Percentiles rank a stretch among this genome's conserved stretches.
Evolutionary conservation across 2,113 vertebrate genomes (phyloP).

Genomic region (Cottus gobio): DNA sequence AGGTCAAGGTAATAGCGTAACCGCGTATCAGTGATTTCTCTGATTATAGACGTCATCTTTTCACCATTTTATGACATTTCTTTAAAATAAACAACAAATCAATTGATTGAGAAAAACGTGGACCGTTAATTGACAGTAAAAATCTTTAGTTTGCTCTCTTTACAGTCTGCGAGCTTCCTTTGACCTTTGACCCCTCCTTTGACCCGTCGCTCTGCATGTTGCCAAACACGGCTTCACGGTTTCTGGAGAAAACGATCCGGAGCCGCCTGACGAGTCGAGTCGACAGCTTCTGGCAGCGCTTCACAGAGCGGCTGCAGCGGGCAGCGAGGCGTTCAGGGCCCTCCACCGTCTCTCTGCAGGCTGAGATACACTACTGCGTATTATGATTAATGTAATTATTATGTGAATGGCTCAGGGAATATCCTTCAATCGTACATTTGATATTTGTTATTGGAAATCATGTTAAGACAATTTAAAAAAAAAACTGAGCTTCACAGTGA

Average conservation of each 20-base stretch:
- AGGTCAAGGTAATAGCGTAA: no score
- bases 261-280: slow-evolving; percentile 16
- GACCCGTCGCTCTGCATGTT: slow-evolving; percentile 12
- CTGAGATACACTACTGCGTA: not conserved
- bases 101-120: no score
- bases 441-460: no score
- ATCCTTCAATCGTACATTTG: not conserved
- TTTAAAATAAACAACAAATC: not conserved
- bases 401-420: no score
- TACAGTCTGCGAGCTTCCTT: not conserved
- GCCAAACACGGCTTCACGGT: not conserved
- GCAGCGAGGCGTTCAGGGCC: slow-evolving; percentile 28
- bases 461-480: no score
- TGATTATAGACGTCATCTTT: no score
- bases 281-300: slow-evolving; percentile 36
- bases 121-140: no score
- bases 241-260: slow-evolving; percentile 9
- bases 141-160: no score
- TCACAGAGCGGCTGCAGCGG: slow-evolving; percentile 42
- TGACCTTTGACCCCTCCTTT: slow-evolving; percentile 16
- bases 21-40: no score
- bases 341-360: slow-evolving; percentile 27
- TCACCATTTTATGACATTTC: not conserved
- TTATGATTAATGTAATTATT: not conserved
- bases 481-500: no score